These are phyloP conservation scores for Pantelozetes paolii DNA, from an alignment of 2,888 invertebrate species.

Conservation along the genomic window DNA sequence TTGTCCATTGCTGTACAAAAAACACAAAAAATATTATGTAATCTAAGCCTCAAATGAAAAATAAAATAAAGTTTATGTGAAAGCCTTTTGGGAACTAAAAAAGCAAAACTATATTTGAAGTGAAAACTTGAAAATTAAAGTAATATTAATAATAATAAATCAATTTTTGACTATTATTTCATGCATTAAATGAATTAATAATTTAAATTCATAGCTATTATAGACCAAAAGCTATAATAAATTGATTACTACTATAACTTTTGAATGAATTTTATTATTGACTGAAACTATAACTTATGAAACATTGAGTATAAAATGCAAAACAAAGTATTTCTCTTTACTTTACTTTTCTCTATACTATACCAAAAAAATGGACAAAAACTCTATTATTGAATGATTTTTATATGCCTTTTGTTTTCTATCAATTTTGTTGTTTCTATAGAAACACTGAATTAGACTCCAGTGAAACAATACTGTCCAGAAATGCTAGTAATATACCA, in stretches of 20 bases:
- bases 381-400: neutral
- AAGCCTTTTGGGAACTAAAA: neutral
- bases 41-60: no score
- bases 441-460: neutral
- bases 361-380: neutral
- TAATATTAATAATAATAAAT: neutral
- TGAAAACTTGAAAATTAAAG: neutral
- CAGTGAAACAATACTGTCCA: constrained; percentile 1
- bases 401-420: constrained; percentile 16
- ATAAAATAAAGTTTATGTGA: no score
- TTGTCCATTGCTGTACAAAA: no score
- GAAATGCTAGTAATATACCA: no score
- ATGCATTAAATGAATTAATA: constrained; percentile 9
- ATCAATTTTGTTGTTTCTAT: constrained; percentile 14
- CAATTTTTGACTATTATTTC: neutral
- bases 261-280: neutral
- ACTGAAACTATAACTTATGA: neutral
- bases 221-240: neutral
- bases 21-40: no score
- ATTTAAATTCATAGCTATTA: neutral
- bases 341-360: no score
- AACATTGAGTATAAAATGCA: neutral
- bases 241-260: neutral
- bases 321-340: constrained; percentile 5
- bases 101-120: neutral